These are phyloP conservation scores for Chelidonichthys spinosus DNA, from an alignment of 2,797 vertebrate genomes.

Conservation along the genomic window DNA sequence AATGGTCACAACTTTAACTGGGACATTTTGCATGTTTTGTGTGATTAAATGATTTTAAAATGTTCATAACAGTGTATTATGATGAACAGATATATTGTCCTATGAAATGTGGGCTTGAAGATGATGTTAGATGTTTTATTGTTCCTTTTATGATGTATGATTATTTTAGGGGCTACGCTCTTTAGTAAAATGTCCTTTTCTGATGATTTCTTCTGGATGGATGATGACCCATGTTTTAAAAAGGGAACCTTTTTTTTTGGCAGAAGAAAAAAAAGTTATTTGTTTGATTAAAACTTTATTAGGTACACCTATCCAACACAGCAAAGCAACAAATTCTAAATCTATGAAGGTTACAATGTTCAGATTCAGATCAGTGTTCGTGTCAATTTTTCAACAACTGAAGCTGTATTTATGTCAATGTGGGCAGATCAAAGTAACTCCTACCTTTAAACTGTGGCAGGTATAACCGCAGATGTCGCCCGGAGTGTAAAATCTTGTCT, in stretches of 20 bases:
- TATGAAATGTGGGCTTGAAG: neutral
- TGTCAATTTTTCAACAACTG: neutral
- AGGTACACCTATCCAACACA: no score
- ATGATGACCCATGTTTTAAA: neutral
- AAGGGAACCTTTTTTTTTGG: neutral
- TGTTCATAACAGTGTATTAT: neutral
- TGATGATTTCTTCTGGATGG: neutral
- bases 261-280: neutral
- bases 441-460: constrained; percentile 84
- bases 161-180: neutral
- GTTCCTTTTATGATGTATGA: neutral
- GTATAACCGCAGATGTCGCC: constrained; percentile 82
- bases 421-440: neutral
- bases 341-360: no score
- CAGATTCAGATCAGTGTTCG: neutral
- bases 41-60: neutral
- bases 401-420: neutral
- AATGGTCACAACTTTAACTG: neutral
- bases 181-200: neutral
- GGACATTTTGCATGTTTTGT: neutral
- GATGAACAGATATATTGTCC: neutral
- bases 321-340: no score
- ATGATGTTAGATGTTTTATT: neutral
- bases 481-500: constrained; percentile 86
- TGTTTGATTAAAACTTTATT: no score